Conservation (phyloP, 2,888 invertebrate species). For the Patella pellucida region DNA sequence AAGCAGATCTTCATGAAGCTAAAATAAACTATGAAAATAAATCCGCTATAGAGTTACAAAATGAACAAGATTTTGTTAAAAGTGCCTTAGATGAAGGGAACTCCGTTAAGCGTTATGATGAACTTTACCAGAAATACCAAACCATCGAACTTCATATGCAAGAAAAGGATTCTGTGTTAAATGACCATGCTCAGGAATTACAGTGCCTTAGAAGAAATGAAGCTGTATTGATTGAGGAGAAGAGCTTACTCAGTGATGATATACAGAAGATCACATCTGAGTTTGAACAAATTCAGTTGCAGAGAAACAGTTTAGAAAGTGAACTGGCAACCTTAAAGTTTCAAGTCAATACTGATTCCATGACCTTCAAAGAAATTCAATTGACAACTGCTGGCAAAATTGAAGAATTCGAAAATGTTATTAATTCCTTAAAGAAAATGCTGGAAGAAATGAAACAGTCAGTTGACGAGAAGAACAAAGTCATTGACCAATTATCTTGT, state of each 20-base stretch:
- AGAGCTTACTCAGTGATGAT: not conserved
- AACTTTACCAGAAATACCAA: not conserved
- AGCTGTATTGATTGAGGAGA: not conserved
- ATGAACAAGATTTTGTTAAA: not conserved
- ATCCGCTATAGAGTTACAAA: not conserved
- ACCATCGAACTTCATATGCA: not conserved
- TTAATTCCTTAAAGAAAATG: too few relatives aligned
- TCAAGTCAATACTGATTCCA: not conserved
- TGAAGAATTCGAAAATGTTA: not conserved
- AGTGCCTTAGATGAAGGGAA: not conserved
- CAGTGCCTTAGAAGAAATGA: not conserved
- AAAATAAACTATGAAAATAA: constrained; percentile 11
- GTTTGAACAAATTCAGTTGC: constrained; percentile 27
- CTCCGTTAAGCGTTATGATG: not conserved
- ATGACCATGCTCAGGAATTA: not conserved
- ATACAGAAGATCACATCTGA: constrained; percentile 25
- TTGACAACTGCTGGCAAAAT: not conserved
- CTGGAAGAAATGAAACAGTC: not conserved
- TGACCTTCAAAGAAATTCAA: not conserved
- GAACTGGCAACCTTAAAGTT: constrained; percentile 18
- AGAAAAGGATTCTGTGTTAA: not conserved
- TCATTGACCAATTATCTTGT: not conserved
- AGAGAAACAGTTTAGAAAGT: constrained; percentile 22
- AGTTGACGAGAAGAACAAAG: not conserved
- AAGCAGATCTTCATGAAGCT: constrained; percentile 2